Conservation (phyloP, 2,888 invertebrate genomes). For the Hirtodrosophila duncani region DNA sequence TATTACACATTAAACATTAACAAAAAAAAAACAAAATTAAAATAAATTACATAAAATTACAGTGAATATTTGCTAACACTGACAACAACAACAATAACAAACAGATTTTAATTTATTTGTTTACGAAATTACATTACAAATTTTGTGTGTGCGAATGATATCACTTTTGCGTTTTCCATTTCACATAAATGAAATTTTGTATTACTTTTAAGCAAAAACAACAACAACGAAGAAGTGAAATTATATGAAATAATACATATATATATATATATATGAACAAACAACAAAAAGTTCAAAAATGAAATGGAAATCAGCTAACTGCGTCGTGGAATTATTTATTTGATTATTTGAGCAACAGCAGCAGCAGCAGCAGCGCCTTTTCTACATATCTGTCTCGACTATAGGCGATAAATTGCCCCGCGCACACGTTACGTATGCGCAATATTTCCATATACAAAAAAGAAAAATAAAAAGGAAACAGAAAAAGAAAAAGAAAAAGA, state of each 20-base stretch:
- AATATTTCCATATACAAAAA: slow-evolving; percentile 41
- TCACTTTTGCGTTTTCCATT: slow-evolving; percentile 45
- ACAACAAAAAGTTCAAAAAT: slow-evolving; percentile 31
- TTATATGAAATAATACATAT: slow-evolving; percentile 18
- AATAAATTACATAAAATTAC: slow-evolving; percentile 10
- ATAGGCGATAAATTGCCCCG: too few species aligned
- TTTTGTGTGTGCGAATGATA: slow-evolving; percentile 37
- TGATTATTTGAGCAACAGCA: slow-evolving; percentile 28
- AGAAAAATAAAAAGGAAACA: not conserved
- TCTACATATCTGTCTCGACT: slow-evolving; percentile 3
- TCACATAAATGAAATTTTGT: slow-evolving; percentile 25
- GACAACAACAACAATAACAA: slow-evolving; percentile 24
- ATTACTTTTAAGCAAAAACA: slow-evolving; percentile 19
- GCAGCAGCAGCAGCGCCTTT: slow-evolving; percentile 3
- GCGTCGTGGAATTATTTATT: slow-evolving; percentile 47
- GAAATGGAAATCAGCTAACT: slow-evolving; percentile 62
- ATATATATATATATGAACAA: slow-evolving; percentile 13
- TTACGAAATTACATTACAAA: slow-evolving; percentile 1
- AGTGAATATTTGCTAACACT: slow-evolving; percentile 2
- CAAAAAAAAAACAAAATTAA: not conserved
- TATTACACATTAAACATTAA: not conserved
- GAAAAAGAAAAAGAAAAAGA: too few species aligned
- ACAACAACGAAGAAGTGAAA: too few species aligned
- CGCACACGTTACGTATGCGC: slow-evolving; percentile 58
- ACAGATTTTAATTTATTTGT: slow-evolving; percentile 10